These are phyloP conservation scores for Bombus haemorrhoidalis DNA, from an alignment of 1,140 invertebrate genomes.

Conservation along the genomic window DNA sequence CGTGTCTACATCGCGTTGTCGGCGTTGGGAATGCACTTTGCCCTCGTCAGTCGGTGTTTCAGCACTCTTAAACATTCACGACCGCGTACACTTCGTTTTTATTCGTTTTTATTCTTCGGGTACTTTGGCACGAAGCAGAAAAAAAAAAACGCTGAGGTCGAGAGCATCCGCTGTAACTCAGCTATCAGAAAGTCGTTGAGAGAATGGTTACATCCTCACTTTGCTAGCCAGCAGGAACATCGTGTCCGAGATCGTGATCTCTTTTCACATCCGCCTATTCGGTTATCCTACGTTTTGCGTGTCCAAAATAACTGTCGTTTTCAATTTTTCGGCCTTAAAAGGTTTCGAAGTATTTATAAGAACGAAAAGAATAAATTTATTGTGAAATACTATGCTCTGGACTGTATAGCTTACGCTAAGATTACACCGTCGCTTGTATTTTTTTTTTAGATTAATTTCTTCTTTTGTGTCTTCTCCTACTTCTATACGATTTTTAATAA, in stretches of 20 bases:
- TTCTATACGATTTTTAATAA: too few species aligned
- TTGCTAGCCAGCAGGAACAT: neutral
- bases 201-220: conserved; percentile 16
- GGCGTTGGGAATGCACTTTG: conserved; percentile 31
- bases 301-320: neutral
- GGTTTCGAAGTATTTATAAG: neutral
- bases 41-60: conserved; percentile 30
- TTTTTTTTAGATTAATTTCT: neutral
- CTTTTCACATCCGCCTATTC: neutral
- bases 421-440: too few species aligned
- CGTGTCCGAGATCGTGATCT: neutral
- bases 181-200: conserved; percentile 40
- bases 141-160: conserved; percentile 49
- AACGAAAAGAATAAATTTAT: neutral
- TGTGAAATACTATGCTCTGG: neutral
- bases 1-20: conserved; percentile 5
- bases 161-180: conserved; percentile 42
- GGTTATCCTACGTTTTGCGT: neutral
- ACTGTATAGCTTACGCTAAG: too few species aligned
- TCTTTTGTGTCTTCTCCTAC: too few species aligned
- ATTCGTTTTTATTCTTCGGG: conserved; percentile 52
- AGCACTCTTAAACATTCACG: conserved; percentile 45
- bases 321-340: neutral
- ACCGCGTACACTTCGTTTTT: conserved; percentile 49
- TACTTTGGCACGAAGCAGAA: conserved; percentile 49